phyloP scores from a whole-genome alignment of 2,113 vertebrate species.

The Miniopterus natalensis region DNA sequence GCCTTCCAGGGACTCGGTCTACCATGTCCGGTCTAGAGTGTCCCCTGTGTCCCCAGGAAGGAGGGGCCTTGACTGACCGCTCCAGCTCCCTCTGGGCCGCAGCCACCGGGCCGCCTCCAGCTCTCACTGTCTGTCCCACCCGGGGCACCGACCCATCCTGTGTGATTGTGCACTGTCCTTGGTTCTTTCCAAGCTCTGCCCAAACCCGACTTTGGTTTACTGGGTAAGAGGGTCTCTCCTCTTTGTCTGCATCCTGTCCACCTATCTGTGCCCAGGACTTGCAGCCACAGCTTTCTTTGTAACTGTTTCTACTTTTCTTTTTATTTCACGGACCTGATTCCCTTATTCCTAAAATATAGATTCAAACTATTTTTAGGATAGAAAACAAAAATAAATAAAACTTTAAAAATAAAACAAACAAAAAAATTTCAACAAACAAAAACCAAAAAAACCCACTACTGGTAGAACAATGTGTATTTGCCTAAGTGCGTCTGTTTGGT shows the following conservation, averaged over 20 bases:
- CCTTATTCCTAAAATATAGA: not conserved
- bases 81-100: not conserved
- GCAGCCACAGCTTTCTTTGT: not conserved
- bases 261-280: not conserved
- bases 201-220: not conserved
- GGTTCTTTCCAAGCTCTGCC: not conserved
- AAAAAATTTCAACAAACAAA: not conserved
- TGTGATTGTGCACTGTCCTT: not conserved
- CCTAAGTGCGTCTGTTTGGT: not conserved
- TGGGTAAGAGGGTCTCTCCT: no score
- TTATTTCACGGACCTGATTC: not conserved
- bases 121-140: not conserved
- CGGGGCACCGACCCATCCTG: not conserved
- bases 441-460: not conserved
- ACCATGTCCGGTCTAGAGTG: not conserved
- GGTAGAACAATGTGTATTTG: not conserved
- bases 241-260: not conserved
- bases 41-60: not conserved
- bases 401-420: not conserved
- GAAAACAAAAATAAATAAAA: conserved; percentile 36
- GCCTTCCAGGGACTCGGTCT: conserved; percentile 1
- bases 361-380: not conserved
- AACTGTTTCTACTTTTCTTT: not conserved
- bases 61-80: not conserved
- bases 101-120: not conserved